Conservation (phyloP, 2,113 vertebrate genomes). For the zebrafish (Danio rerio) region DNA sequence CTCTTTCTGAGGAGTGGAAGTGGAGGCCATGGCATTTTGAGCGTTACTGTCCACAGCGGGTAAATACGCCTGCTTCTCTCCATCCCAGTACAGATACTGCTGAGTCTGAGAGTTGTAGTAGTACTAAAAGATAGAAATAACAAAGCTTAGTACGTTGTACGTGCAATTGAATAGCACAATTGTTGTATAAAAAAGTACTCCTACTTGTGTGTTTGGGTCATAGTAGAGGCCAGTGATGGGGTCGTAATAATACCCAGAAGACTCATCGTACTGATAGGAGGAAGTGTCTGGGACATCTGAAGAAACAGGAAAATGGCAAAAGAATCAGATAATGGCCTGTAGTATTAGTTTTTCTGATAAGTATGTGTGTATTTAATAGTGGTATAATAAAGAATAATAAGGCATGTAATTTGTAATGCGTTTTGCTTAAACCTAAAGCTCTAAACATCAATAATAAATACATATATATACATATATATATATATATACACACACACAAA, state of each 20-base stretch:
- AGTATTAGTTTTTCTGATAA: neutral
- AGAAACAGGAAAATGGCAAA: constrained; percentile 55
- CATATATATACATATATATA: no score
- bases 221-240: constrained; percentile 94
- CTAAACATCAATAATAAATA: no score
- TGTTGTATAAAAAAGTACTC: neutral
- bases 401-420: no score
- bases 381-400: no score
- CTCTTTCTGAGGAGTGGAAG: constrained; percentile 64
- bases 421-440: no score
- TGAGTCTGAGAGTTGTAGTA: constrained; percentile 97
- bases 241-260: constrained; percentile 97
- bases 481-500: no score
- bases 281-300: constrained; percentile 91
- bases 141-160: neutral
- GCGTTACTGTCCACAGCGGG: constrained; percentile 73
- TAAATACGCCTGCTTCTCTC: constrained; percentile 91
- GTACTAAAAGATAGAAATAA: constrained; percentile 77
- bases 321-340: neutral
- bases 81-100: constrained; percentile 98
- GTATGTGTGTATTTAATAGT: neutral
- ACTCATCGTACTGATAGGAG: constrained; percentile 95
- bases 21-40: neutral
- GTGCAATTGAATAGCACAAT: neutral
- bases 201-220: constrained; percentile 94